Conservation (phyloP, 2,113 vertebrate genomes). For the Muscicapa adusta region DNA sequence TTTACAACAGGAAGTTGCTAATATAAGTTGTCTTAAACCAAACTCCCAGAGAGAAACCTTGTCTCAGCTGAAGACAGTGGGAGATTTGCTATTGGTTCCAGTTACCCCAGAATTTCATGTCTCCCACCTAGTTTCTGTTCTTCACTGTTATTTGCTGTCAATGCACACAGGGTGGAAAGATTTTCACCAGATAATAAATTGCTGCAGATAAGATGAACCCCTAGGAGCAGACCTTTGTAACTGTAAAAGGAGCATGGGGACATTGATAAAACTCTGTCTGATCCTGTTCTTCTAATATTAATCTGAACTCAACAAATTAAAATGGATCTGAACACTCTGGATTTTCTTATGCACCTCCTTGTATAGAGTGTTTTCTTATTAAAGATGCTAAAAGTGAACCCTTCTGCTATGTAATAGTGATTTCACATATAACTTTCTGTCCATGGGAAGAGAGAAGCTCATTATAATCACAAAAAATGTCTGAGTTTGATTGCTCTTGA, state of each 20-base stretch:
- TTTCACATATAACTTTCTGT: conserved; percentile 15
- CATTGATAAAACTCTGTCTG: background rate
- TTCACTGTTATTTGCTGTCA: background rate
- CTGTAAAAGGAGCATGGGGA: background rate
- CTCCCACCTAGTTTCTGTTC: background rate
- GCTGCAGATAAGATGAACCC: background rate
- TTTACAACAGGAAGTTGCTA: background rate
- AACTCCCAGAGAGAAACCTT: background rate
- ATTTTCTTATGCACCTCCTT: background rate
- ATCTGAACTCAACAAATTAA: background rate
- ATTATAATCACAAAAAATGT: conserved; percentile 38
- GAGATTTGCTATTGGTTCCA: background rate
- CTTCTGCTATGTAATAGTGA: background rate
- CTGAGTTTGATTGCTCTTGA: conserved; percentile 40
- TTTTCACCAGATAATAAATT: background rate
- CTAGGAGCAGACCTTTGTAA: background rate
- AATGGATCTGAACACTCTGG: background rate
- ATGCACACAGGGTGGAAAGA: background rate
- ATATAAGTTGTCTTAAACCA: background rate
- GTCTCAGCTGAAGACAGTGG: background rate
- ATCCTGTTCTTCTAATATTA: background rate
- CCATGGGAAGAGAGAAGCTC: conserved; percentile 7
- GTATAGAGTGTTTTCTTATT: background rate
- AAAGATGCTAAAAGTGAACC: background rate
- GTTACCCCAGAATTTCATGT: background rate